phyloP scores from a whole-genome alignment of 2,113 vertebrate genomes.

The Sceloporus undulatus region DNA sequence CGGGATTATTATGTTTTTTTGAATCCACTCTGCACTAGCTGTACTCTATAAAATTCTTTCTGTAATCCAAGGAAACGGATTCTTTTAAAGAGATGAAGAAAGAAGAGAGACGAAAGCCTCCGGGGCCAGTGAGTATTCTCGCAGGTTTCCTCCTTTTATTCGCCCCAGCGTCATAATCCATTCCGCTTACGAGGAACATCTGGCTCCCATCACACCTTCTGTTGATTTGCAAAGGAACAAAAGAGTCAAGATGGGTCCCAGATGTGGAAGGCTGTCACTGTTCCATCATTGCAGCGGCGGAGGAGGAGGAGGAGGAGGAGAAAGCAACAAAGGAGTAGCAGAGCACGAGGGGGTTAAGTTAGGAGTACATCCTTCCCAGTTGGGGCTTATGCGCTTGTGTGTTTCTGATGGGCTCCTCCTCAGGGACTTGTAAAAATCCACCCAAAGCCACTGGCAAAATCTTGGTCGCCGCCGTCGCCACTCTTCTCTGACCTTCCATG shows the following conservation, averaged over 20 bases:
- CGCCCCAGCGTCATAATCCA: slow-evolving; percentile 49
- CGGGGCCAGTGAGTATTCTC: slow-evolving; percentile 1
- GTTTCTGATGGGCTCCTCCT: neutral
- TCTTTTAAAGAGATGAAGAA: slow-evolving; percentile 2
- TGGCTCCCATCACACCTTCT: slow-evolving; percentile 61
- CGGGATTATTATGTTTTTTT: neutral
- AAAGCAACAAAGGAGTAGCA: neutral
- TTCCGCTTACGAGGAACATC: slow-evolving; percentile 38
- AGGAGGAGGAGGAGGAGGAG: neutral
- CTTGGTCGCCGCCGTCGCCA: too few species aligned
- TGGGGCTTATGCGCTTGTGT: neutral
- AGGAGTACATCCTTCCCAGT: neutral
- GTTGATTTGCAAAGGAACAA: slow-evolving; percentile 7
- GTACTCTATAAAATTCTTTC: slow-evolving; percentile 39
- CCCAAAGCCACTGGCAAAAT: neutral
- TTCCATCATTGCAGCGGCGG: neutral
- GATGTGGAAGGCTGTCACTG: slow-evolving; percentile 13
- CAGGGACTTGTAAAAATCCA: neutral
- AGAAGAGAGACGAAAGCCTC: slow-evolving; percentile 27
- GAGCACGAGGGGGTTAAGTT: neutral
- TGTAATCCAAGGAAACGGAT: slow-evolving; percentile 19
- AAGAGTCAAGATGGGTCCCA: slow-evolving; percentile 49
- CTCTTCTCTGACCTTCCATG: neutral
- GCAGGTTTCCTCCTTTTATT: slow-evolving; percentile 31
- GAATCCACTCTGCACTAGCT: neutral